Evolutionary conservation across 2,888 invertebrate species (phyloP).

Genomic region (Cataglyphis albicans): DNA sequence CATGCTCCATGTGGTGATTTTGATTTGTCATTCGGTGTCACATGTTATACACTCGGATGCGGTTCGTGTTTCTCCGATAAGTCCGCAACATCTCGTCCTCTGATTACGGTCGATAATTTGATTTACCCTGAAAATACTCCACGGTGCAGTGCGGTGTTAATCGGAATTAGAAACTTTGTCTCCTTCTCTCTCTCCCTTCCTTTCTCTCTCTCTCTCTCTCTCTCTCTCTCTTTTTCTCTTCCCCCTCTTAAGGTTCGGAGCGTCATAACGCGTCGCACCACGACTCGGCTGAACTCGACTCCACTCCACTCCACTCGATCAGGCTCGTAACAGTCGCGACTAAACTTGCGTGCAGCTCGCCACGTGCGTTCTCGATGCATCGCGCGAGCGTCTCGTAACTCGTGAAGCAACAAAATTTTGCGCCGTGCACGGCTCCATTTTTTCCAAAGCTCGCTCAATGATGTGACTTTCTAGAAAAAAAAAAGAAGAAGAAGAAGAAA

Average conservation of each 20-base stretch:
- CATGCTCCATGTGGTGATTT: slow-evolving; percentile 15
- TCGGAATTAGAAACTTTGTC: slow-evolving; percentile 34
- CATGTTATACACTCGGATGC: not conserved
- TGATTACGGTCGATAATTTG: slow-evolving; percentile 32
- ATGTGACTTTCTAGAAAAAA: not conserved
- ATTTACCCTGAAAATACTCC: slow-evolving; percentile 32
- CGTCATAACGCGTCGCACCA: slow-evolving; percentile 28
- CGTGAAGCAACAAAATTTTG: not conserved
- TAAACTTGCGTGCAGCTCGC: slow-evolving; percentile 76
- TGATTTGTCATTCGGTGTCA: not conserved
- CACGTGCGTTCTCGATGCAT: slow-evolving; percentile 58
- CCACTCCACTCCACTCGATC: slow-evolving; percentile 64
- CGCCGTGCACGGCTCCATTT: not conserved
- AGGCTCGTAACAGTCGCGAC: slow-evolving; percentile 77
- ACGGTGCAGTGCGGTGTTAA: not conserved
- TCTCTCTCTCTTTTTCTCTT: slow-evolving; percentile 38
- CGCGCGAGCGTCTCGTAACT: slow-evolving; percentile 27
- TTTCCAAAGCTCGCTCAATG: not conserved
- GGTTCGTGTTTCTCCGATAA: not conserved
- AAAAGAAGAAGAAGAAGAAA: not conserved
- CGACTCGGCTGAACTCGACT: slow-evolving; percentile 59
- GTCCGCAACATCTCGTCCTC: not conserved
- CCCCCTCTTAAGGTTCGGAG: slow-evolving; percentile 24
- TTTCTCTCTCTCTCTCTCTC: slow-evolving; percentile 15
- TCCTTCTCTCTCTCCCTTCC: not conserved